phyloP scores from a whole-genome alignment of 1,140 invertebrate species.

The Drosophila asahinai region DNA sequence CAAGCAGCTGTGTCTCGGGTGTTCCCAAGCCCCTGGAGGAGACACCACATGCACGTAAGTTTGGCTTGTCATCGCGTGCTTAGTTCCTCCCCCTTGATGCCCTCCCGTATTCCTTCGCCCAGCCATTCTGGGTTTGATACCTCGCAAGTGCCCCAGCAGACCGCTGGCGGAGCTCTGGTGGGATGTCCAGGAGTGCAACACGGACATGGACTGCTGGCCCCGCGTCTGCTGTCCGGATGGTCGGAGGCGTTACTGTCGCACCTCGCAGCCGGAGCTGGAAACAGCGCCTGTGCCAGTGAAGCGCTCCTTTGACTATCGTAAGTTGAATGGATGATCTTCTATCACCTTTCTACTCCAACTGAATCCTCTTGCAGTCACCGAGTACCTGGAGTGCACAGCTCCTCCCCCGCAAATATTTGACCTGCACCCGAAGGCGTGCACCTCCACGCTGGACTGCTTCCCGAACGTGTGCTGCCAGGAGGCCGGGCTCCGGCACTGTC shows the following conservation, averaged over 20 bases:
- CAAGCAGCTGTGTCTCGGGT: conserved; percentile 87
- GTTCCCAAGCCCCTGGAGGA: conserved; percentile 86
- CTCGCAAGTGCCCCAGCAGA: conserved; percentile 88
- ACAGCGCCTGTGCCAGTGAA: conserved; percentile 86
- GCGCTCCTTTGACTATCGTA: conserved; percentile 85
- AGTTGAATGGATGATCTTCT: conserved; percentile 20
- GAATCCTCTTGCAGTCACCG: conserved; percentile 85
- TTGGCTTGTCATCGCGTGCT: neutral
- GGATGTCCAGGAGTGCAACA: conserved; percentile 88
- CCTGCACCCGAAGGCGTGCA: conserved; percentile 89
- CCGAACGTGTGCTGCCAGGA: conserved; percentile 92
- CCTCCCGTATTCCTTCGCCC: conserved; percentile 19
- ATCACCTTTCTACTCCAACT: too few relatives aligned
- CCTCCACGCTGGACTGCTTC: conserved; percentile 89
- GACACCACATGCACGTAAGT: conserved; percentile 87
- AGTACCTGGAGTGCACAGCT: conserved; percentile 90
- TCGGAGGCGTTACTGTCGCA: conserved; percentile 88
- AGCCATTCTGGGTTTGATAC: conserved; percentile 88
- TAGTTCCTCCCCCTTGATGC: neutral
- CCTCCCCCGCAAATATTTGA: conserved; percentile 88
- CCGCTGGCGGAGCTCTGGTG: conserved; percentile 89
- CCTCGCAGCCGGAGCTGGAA: conserved; percentile 88
- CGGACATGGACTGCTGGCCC: conserved; percentile 89
- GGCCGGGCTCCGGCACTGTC: conserved; percentile 88
- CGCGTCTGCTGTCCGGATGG: conserved; percentile 90